A percentile compares a stretch with the other conserved stretches of the same genome.
These are phyloP conservation scores for Lobophora halterata DNA, from an alignment of 2,888 invertebrate genomes.

Conservation along the genomic window DNA sequence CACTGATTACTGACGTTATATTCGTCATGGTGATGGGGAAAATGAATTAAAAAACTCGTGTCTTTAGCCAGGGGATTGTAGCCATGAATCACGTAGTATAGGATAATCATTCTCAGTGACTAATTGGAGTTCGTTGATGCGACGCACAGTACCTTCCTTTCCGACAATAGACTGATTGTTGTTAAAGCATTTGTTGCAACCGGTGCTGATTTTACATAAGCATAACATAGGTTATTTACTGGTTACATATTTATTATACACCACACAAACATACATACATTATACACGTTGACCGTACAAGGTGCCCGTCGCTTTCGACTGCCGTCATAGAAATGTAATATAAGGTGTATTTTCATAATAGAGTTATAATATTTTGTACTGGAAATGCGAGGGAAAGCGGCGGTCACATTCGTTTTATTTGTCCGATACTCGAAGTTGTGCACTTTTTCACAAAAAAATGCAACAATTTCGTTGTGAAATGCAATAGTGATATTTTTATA, in stretches of 20 bases:
- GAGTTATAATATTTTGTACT: constrained; percentile 67
- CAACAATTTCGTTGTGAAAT: constrained; percentile 35
- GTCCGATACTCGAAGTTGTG: constrained; percentile 52
- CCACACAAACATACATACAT: constrained; percentile 57
- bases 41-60: constrained; percentile 14
- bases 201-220: constrained; percentile 76
- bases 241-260: constrained; percentile 59
- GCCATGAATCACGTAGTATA: constrained; percentile 21
- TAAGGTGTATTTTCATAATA: constrained; percentile 71
- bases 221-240: constrained; percentile 78
- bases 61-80: constrained; percentile 3
- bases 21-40: constrained; percentile 21
- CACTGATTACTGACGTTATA: constrained; percentile 1
- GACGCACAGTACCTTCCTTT: constrained; percentile 70
- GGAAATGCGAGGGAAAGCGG: constrained; percentile 49
- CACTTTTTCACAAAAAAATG: constrained; percentile 32
- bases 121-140: constrained; percentile 58
- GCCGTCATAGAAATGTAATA: constrained; percentile 45
- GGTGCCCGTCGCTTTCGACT: constrained; percentile 51
- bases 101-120: constrained; percentile 42
- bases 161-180: constrained; percentile 80
- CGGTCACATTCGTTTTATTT: constrained; percentile 62
- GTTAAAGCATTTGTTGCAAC: constrained; percentile 78
- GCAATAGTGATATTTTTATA: constrained; percentile 79
- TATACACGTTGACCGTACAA: constrained; percentile 64